Evolutionary conservation across 1,140 invertebrate genomes (phyloP), one percentile per base, ranked within the genome.

Genomic region (Euwallacea fornicatus): DNA sequence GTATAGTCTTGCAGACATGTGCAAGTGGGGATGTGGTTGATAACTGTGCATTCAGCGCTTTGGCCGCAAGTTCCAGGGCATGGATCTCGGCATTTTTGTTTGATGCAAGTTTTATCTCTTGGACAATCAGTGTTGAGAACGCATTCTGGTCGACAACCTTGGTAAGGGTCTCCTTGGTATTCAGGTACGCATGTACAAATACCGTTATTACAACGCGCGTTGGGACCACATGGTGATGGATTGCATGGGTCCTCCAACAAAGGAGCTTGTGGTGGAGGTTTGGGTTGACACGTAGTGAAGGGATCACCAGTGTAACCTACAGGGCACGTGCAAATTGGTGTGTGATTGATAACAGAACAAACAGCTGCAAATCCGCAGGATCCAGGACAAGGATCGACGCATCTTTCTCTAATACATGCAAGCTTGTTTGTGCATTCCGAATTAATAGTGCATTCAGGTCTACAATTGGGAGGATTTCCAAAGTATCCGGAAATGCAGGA

Each of bases 321-420:
- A 21, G 87, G 84, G 76, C 91, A 93, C 50, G 85, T 86, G 79
- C 91, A 93, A 63, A 88, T 83, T 6, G 91, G 87, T 42, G 85
- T 85, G 78, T 92, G 90, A 77, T 90, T 90, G 15, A 89, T 83
- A 42, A 92, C 90, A 70, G 81, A 85, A 77, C 91, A 93, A 41
- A 85, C 77, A 7, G 91, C 89, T 75, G 87, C 86, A 46, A 86
- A 81, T 58, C 90, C 90, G 78, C 91, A 93, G 7, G 90, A 89
- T 54, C 90, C 90, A 54, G 86, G 85, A 76, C 91, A 92, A 21
- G 89, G 88, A 76, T 87, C 84, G 58, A 88, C 87, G 55, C 84
- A 82, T 75, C 86, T 87, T 47, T 85, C 84, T 0, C 83, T 78
- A 65, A 86, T 83, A 77, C 90, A 91, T 41, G 90, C 87, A 73